Conservation (phyloP, 2,888 invertebrate species). For the Steinernema hermaphroditum region DNA sequence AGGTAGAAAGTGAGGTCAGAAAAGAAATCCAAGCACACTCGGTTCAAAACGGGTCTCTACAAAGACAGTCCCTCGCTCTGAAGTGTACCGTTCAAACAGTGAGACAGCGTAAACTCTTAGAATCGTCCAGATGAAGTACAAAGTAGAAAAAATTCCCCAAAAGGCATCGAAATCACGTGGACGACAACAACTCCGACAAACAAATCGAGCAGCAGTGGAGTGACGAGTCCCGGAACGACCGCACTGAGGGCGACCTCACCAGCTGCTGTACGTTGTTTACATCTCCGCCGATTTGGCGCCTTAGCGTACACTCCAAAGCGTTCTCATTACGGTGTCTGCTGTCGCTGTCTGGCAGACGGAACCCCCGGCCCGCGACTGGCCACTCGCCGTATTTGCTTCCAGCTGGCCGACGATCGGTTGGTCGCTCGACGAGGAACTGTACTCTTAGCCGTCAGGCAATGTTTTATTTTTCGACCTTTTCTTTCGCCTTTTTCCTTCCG, state of each 20-base stretch:
- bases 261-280: slow-evolving; percentile 6
- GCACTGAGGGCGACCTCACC: not conserved
- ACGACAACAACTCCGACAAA: not conserved
- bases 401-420: not conserved
- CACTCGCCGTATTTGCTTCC: not conserved
- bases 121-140: too few relatives aligned
- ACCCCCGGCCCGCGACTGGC: not conserved
- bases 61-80: too few relatives aligned
- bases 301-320: not conserved
- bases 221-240: not conserved
- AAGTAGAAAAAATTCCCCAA: too few relatives aligned
- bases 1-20: too few relatives aligned
- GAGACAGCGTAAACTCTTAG: too few relatives aligned
- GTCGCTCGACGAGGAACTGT: not conserved
- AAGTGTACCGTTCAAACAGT: too few relatives aligned
- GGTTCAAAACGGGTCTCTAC: too few relatives aligned
- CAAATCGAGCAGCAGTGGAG: too few relatives aligned
- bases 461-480: not conserved
- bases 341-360: not conserved
- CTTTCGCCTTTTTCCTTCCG: not conserved
- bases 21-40: too few relatives aligned
- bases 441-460: not conserved
- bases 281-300: slow-evolving; percentile 30
- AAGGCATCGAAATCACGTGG: not conserved
- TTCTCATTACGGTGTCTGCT: slow-evolving; percentile 21